These are phyloP conservation scores for Agrypnia vestita DNA, from an alignment of 1,140 invertebrate genomes.

Conservation along the genomic window DNA sequence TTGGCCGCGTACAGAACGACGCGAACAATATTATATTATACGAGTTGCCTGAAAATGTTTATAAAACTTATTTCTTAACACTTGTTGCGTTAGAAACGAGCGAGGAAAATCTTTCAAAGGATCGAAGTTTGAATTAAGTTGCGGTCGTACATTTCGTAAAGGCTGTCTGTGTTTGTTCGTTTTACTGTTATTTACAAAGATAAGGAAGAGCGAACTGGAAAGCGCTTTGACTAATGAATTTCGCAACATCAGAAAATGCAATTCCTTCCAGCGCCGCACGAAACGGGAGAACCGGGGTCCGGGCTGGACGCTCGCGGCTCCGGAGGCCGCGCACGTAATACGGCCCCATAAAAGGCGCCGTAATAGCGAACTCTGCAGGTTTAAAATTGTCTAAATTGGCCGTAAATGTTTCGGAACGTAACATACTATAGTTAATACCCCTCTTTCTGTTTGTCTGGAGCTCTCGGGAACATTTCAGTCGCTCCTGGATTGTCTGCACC, in stretches of 20 bases:
- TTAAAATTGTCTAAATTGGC: too few species aligned
- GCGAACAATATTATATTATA: background rate
- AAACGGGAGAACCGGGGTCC: background rate
- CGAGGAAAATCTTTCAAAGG: background rate
- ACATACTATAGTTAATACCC: too few species aligned
- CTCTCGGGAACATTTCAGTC: too few species aligned
- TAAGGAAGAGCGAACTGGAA: background rate
- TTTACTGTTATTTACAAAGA: background rate
- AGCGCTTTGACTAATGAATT: background rate
- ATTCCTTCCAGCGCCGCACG: background rate
- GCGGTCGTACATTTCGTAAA: too few species aligned
- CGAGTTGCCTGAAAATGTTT: constrained; percentile 10
- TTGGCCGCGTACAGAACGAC: background rate
- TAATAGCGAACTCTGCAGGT: too few species aligned
- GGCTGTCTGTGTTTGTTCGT: background rate
- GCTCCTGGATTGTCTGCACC: too few species aligned
- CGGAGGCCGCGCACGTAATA: background rate
- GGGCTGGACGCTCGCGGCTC: background rate
- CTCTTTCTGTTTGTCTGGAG: too few species aligned
- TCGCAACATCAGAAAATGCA: constrained; percentile 2
- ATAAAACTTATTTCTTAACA: background rate
- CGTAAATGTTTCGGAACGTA: too few species aligned
- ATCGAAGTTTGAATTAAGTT: too few species aligned
- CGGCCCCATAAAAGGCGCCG: too few species aligned
- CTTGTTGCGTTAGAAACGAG: background rate